These are phyloP conservation scores for Gonioctena quinquepunctata DNA, from an alignment of 1,140 invertebrate genomes.

Conservation along the genomic window DNA sequence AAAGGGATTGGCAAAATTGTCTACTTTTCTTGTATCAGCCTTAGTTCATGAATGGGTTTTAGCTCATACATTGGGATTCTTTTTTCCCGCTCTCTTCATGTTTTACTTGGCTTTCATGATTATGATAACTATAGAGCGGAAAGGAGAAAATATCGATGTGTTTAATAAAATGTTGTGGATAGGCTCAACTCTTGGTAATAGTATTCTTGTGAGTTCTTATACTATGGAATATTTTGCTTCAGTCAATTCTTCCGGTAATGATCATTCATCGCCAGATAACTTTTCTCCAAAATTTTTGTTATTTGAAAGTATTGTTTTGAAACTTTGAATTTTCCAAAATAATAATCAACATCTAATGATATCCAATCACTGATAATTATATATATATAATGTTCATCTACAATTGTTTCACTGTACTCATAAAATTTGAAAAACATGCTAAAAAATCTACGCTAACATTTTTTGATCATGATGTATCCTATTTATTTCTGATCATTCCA, in stretches of 20 bases:
- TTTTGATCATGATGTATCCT: too few relatives aligned
- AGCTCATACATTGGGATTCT: constrained; percentile 76
- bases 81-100: constrained; percentile 83
- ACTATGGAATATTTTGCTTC: constrained; percentile 85
- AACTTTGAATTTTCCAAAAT: too few relatives aligned
- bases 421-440: too few relatives aligned
- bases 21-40: constrained; percentile 61
- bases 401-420: too few relatives aligned
- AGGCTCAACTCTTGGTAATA: constrained; percentile 74
- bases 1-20: constrained; percentile 59
- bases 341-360: too few relatives aligned
- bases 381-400: too few relatives aligned
- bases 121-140: constrained; percentile 61
- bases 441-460: too few relatives aligned
- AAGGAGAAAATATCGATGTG: constrained; percentile 57
- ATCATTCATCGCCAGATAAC: constrained; percentile 56
- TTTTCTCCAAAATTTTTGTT: constrained; percentile 63
- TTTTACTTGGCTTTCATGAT: constrained; percentile 68
- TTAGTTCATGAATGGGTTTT: constrained; percentile 75
- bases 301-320: too few relatives aligned
- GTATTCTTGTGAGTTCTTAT: constrained; percentile 77
- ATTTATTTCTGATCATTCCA: too few relatives aligned
- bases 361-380: too few relatives aligned
- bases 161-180: constrained; percentile 86
- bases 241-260: constrained; percentile 67